A percentile compares a stretch with the other conserved stretches of the same genome.
These are phyloP conservation scores for Pardosa pseudoannulata DNA, from an alignment of 2,888 invertebrate genomes.

Conservation along the genomic window DNA sequence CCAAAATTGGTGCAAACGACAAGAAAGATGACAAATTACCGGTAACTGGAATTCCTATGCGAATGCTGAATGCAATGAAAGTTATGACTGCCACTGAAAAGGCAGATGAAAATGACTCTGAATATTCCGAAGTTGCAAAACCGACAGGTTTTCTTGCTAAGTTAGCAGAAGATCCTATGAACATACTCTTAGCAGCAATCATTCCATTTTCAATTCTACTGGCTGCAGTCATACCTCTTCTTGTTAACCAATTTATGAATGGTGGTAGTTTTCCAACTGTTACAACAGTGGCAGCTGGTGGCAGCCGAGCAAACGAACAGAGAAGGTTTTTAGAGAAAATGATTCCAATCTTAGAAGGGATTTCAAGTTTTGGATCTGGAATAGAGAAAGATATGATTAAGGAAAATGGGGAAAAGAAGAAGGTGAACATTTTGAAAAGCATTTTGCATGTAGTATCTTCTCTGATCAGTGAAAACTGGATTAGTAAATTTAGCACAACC, in stretches of 20 bases:
- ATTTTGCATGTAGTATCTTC: slow-evolving; percentile 16
- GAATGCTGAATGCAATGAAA: slow-evolving; percentile 34
- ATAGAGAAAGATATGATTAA: slow-evolving; percentile 26
- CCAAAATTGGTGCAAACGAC: not conserved
- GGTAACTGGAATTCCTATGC: not conserved
- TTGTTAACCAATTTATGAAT: slow-evolving; percentile 43
- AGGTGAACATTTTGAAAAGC: slow-evolving; percentile 31
- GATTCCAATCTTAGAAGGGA: slow-evolving; percentile 40
- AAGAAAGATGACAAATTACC: not conserved
- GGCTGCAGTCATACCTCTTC: slow-evolving; percentile 38
- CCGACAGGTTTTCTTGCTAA: slow-evolving; percentile 25
- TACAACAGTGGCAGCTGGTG: not conserved
- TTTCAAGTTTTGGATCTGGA: slow-evolving; percentile 23
- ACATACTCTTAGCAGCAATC: slow-evolving; percentile 27
- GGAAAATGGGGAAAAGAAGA: slow-evolving; percentile 20
- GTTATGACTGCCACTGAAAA: slow-evolving; percentile 21
- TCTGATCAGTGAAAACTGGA: slow-evolving; percentile 44
- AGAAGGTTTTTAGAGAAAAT: not conserved
- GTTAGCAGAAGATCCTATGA: slow-evolving; percentile 35
- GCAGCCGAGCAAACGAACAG: not conserved
- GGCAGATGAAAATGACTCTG: slow-evolving; percentile 8
- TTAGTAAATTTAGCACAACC: slow-evolving; percentile 16
- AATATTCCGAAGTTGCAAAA: not conserved
- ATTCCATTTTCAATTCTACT: slow-evolving; percentile 53
- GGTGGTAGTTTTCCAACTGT: slow-evolving; percentile 27